A percentile compares a stretch with the other conserved stretches of the same genome.
phyloP scores from a whole-genome alignment of 2,888 invertebrate species.

The Leptodirus hochenwartii region DNA sequence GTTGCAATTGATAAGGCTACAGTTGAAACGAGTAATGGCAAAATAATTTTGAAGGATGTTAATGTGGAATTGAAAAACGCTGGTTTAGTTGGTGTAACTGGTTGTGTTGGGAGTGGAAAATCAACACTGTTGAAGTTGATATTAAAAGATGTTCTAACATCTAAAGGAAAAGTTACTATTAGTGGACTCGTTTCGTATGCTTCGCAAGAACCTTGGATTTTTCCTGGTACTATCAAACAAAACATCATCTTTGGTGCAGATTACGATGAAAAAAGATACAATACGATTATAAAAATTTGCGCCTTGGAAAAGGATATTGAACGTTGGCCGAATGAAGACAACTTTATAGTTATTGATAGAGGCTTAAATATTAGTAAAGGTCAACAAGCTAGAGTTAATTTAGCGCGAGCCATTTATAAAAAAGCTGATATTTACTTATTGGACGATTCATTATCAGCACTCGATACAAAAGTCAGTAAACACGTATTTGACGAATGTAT shows the following conservation, averaged over 20 bases:
- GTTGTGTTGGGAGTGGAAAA: slow-evolving; percentile 50
- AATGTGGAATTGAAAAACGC: slow-evolving; percentile 21
- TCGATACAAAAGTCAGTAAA: slow-evolving; percentile 17
- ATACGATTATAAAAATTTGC: slow-evolving; percentile 25
- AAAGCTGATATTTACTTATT: slow-evolving; percentile 19
- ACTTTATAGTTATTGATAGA: slow-evolving; percentile 40
- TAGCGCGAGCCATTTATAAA: slow-evolving; percentile 19
- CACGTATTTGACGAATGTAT: slow-evolving; percentile 18
- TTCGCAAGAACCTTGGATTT: slow-evolving; percentile 21
- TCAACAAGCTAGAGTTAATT: slow-evolving; percentile 23
- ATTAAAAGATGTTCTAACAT: slow-evolving; percentile 47
- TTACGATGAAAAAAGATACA: slow-evolving; percentile 21
- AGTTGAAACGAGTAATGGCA: neutral
- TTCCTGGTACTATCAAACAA: slow-evolving; percentile 19
- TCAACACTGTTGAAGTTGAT: slow-evolving; percentile 46
- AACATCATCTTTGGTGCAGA: slow-evolving; percentile 23
- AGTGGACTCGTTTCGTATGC: slow-evolving; percentile 23
- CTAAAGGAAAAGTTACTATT: slow-evolving; percentile 34
- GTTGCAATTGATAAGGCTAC: neutral
- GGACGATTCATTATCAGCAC: slow-evolving; percentile 18
- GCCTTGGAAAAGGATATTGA: slow-evolving; percentile 32
- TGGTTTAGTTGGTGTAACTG: slow-evolving; percentile 32
- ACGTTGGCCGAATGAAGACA: slow-evolving; percentile 20
- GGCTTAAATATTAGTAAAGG: slow-evolving; percentile 45
- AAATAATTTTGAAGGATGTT: slow-evolving; percentile 23